Percentiles rank a stretch among this genome's conserved stretches.
Evolutionary conservation across 2,113 vertebrate species (phyloP).

Genomic region (Caranx ignobilis): DNA sequence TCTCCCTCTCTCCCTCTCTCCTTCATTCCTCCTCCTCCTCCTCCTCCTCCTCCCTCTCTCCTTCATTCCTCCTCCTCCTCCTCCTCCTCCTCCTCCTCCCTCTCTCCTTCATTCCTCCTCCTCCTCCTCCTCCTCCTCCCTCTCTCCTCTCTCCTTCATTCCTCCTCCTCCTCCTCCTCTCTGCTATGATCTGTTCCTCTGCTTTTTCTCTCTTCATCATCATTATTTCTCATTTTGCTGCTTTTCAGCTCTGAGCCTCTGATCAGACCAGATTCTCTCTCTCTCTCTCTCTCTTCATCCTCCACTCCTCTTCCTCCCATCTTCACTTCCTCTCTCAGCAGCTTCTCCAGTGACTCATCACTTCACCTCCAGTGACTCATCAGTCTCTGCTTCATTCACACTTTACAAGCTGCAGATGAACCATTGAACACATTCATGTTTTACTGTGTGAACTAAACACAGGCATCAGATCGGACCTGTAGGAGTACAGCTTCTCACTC

Average conservation of each 20-base stretch:
- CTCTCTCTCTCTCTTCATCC: no score
- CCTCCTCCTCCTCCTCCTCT: constrained; percentile 4
- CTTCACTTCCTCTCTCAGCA: constrained; percentile 15
- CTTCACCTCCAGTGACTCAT: constrained; percentile 53
- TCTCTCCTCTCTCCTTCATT: no score
- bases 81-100: background rate
- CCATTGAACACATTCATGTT: no score
- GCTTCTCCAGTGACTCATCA: constrained; percentile 8
- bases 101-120: background rate
- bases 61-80: background rate
- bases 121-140: background rate
- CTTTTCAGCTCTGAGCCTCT: background rate
- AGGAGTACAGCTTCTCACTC: no score
- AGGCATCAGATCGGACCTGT: no score
- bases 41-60: background rate
- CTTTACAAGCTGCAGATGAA: background rate
- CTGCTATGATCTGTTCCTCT: background rate
- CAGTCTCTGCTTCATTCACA: constrained; percentile 18
- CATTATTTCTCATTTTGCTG: no score
- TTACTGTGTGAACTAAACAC: no score
- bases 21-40: background rate
- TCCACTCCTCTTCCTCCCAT: background rate
- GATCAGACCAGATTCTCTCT: background rate
- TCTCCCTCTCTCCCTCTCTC: background rate
- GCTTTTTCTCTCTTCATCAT: background rate